Conservation (phyloP, 2,113 vertebrate genomes). For the Sebastes schlegelii region DNA sequence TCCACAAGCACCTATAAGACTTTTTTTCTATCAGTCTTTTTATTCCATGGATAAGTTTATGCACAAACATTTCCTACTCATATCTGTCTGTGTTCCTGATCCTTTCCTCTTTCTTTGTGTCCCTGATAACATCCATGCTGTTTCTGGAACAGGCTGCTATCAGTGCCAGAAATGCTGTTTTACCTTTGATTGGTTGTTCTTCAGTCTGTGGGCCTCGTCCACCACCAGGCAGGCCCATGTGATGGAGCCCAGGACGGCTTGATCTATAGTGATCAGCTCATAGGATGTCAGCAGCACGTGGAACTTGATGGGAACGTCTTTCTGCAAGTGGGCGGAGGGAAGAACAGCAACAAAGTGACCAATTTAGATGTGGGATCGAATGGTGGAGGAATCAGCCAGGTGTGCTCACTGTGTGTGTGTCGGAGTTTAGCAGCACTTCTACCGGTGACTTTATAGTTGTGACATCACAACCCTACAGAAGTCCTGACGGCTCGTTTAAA, state of each 20-base stretch:
- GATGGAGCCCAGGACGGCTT: constrained; percentile 95
- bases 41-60: not conserved
- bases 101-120: constrained; percentile 8
- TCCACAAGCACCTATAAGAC: not conserved
- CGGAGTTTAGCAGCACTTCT: no score
- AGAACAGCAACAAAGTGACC: not conserved
- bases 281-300: constrained; percentile 97
- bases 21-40: not conserved
- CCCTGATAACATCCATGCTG: not conserved
- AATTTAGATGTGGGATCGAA: not conserved
- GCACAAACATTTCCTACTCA: constrained; percentile 4
- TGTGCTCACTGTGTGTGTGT: no score
- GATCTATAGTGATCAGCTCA: constrained; percentile 98
- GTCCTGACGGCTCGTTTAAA: no score
- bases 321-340: constrained; percentile 80
- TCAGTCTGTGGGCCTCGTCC: constrained; percentile 96
- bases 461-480: no score
- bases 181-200: constrained; percentile 99
- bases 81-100: constrained; percentile 21
- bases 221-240: constrained; percentile 98
- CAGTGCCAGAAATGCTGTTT: constrained; percentile 22
- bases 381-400: not conserved
- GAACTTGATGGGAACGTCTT: constrained; percentile 97
- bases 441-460: no score
- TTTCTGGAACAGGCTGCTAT: not conserved